Base-by-base conservation (phyloP, 2,113 vertebrate species). In the Mugil cephalus region DNA sequence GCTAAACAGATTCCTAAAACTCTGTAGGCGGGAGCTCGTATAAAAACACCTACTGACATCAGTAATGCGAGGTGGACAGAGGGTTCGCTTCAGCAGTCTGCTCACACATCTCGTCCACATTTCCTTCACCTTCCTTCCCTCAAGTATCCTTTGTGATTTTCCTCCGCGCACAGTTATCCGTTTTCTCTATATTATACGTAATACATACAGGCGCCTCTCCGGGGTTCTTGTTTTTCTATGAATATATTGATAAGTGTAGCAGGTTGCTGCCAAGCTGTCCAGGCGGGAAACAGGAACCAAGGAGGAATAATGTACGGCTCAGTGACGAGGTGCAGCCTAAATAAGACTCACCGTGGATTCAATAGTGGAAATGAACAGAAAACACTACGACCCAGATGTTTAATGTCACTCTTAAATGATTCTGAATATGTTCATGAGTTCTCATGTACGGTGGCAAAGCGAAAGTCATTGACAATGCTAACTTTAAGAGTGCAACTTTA, bases 31-130 rank as follows among this genome's bases (percentile, higher is more conserved):
- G 18, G 36, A 43, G 47, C 47, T 42, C 36, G 60, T 73, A 78
- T 74, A 55, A 43, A 48, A 86, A 87, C n/a, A n/a, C 59, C 65
- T 58, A 55, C 24, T 12, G 13, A 7, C 45, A 80, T 86, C 47
- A 84, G 89, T 84, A 79, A 87, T 86, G 48, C 67, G 84, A n/a
- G 36, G 39, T 19, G 14, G 62, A 67, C 64, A n/a, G 45, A 42
- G 51, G 17, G 11, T 43, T 30, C 58, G 62, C 74, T 77, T 66
- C 66, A 54, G 61, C 52, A 47, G 46, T 79, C 58, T 19, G 18
- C 40, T 69, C 74, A 69, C 55, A 83, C 67, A 79, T 60, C 52
- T 36, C 62, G 69, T 55, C 66, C 53, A 68, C 19, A 48, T 46
- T 47, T 64, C 34, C 34, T 47, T 48, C 19, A 18, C 18, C 39